Base-by-base conservation (phyloP, 2,113 vertebrate genomes). In the Catagonus wagneri region DNA sequence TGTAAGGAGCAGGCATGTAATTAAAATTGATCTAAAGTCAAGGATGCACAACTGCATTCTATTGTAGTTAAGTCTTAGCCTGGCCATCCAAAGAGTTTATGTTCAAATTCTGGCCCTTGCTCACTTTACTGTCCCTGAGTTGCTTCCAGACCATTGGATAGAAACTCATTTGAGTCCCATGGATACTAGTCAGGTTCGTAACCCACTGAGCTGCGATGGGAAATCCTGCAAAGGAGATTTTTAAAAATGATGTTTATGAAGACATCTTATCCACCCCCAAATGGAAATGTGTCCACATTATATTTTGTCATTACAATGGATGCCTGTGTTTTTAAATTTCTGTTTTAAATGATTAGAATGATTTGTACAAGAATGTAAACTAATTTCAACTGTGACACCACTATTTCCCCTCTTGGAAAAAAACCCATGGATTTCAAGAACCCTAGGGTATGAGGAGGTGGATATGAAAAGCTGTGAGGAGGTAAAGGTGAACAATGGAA, bases 381-480 rank as follows among this genome's bases (percentile, higher is more conserved):
- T 97, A 68, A 97, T 97, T 98, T 98, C 97, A 98, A 97, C 96
- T 97, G 91, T 89, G 68, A 85, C 92, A 84, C 85, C 97, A 93
- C 60, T 96, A 88, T 74, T 56, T 50, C 0, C 65, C 71, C 75
- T 86, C 68, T 44, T 90, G 97, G 97, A 97, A 98, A 97, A 98
- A n/a, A n/a, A n/a, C n/a, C 94, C 94, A 91, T 89, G 93, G 74
- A 60, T 96, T 89, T 89, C 84, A 89, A 96, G 89, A 7, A 3
- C 89, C 25, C 15, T 29, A 20, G 72, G 78, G 27, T 16, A 66
- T 52, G 74, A 96, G 86, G 83, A 80, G 94, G 86, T 94, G 79
- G 91, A 94, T 97, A 96, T 96, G 92, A 97, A 97, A 98, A 97
- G 61, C 25, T 63, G 8, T 6, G 23, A 2, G 92, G 96, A 80